Evolutionary conservation across 2,888 invertebrate species (phyloP), one percentile per base, ranked within the genome.

Genomic region (Aspidiotus rigidus): DNA sequence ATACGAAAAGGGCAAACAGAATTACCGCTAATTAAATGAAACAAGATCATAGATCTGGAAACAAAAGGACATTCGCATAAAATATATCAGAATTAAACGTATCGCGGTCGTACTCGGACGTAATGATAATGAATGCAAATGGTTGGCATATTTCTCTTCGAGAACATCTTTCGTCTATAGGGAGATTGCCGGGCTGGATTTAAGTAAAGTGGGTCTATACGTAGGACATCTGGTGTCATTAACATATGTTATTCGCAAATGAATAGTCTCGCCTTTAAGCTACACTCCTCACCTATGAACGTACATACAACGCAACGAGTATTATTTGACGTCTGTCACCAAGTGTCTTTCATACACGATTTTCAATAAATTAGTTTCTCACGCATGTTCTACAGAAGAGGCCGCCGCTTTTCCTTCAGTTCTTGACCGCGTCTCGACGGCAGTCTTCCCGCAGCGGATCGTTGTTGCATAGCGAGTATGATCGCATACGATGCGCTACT

Each of bases 121-220:
- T 67, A 67, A 67, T 67, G 67, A 67, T 67, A 67, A 67, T 67
- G 67, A 67, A 67, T 67, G 60, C 67, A 67, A 67, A 67, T 67
- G 57, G 67, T 60, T 67, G 67, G 60, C 44, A 59, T 67, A 59
- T 67, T 67, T 67, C 28, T 67, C 59, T 67, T 39, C 42, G 57
- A 57, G 55, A 11, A 41, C 60, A 67, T 59, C 60, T 60, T 60
- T 60, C 59, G 39, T 16, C 11, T 41, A 41, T 66, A 67, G 28
- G 66, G 2, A 66, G 67, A 67, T 67, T 42, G 67, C 60, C 53
- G 59, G 44, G 28, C 59, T 67, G 17, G 67, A 67, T 67, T 67
- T 67, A 67, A 59, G 44, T 67, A 60, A 67, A 67, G 60, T 67
- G 59, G 67, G 67, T 60, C 67, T 67, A 5, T 67, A 59, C 60